Evolutionary conservation across 2,888 invertebrate genomes (phyloP).

Genomic region (Steinernema hermaphroditum): DNA sequence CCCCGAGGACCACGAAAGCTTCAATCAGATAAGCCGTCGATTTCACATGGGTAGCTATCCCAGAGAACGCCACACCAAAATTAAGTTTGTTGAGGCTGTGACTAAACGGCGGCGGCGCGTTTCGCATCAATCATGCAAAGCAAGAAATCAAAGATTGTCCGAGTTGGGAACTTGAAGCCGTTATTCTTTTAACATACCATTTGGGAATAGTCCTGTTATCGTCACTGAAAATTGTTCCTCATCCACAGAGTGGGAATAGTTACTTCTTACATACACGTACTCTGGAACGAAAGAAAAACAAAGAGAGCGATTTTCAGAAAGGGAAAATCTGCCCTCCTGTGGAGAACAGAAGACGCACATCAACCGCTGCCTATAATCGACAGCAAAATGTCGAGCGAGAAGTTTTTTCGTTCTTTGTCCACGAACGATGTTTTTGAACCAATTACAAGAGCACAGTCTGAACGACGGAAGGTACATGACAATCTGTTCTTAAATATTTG

Average conservation of each 20-base stretch:
- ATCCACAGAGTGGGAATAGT: background rate
- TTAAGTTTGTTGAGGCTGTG: slow-evolving; percentile 24
- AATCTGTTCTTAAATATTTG: no score
- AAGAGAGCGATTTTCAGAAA: background rate
- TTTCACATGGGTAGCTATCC: slow-evolving; percentile 29
- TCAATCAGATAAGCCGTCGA: slow-evolving; percentile 24
- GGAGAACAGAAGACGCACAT: no score
- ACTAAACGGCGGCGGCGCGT: slow-evolving; percentile 23
- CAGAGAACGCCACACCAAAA: slow-evolving; percentile 23
- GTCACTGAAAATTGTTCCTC: slow-evolving; percentile 8
- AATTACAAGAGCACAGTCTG: no score
- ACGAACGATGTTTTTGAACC: no score
- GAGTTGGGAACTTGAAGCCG: slow-evolving; percentile 24
- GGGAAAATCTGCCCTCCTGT: no score
- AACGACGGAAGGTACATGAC: no score
- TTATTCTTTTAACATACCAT: slow-evolving; percentile 31
- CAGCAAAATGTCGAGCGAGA: no score
- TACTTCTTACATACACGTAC: background rate
- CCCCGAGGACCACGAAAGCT: slow-evolving; percentile 24
- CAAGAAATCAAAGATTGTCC: slow-evolving; percentile 29
- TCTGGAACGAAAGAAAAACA: background rate
- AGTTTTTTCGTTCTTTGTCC: no score
- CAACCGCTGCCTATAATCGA: no score
- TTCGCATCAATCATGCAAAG: slow-evolving; percentile 20
- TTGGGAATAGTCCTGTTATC: slow-evolving; percentile 23